These are phyloP conservation scores for Drosophila erecta DNA, from an alignment of 1,140 invertebrate genomes.

Conservation along the genomic window DNA sequence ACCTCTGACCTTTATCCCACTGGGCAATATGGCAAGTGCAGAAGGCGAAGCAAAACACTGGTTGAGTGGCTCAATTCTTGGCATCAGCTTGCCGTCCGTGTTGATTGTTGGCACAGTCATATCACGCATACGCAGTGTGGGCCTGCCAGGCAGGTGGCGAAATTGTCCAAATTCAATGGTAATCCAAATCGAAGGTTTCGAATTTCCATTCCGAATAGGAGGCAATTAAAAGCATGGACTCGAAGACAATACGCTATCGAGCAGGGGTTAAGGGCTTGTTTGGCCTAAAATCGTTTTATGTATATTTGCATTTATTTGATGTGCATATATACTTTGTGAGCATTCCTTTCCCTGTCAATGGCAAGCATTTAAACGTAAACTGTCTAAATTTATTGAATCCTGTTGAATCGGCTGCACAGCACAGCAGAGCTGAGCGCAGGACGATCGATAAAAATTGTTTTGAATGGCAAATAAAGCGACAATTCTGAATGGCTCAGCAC, in stretches of 20 bases:
- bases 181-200: background rate
- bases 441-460: slow-evolving; percentile 76
- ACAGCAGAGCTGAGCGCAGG: background rate
- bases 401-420: slow-evolving; percentile 18
- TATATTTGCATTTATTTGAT: background rate
- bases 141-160: slow-evolving; percentile 12
- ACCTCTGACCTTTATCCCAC: slow-evolving; percentile 35
- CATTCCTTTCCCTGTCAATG: background rate
- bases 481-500: slow-evolving; percentile 61
- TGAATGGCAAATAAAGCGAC: slow-evolving; percentile 78
- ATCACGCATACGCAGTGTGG: slow-evolving; percentile 32
- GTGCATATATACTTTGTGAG: no score
- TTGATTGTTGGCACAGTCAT: slow-evolving; percentile 34
- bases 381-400: slow-evolving; percentile 1
- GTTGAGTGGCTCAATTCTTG: slow-evolving; percentile 58
- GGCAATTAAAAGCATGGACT: background rate
- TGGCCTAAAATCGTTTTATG: no score
- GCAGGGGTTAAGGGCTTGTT: background rate
- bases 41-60: slow-evolving; percentile 11
- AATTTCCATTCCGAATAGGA: background rate
- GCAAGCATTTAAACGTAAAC: slow-evolving; percentile 1
- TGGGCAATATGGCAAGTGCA: slow-evolving; percentile 11
- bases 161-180: slow-evolving; percentile 31
- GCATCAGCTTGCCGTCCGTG: slow-evolving; percentile 10
- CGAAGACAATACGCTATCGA: background rate